Percentiles rank a stretch among this genome's conserved stretches.
Evolutionary conservation across 2,888 invertebrate genomes (phyloP).

Genomic region (Pyrrhosoma nymphula): DNA sequence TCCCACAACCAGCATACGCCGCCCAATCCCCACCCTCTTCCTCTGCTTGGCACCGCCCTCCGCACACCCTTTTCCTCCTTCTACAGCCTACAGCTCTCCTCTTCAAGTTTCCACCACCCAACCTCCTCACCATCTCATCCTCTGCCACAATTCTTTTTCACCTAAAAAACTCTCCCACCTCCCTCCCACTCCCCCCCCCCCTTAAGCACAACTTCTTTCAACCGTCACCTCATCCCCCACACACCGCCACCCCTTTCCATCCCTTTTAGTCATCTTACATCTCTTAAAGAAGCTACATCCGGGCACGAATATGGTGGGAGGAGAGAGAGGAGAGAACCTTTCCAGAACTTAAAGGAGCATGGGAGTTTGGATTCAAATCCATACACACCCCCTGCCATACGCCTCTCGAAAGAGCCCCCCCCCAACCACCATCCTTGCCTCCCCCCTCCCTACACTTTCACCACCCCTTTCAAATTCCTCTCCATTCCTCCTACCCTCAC

Average conservation of each 20-base stretch:
- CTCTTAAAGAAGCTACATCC: conserved; percentile 5
- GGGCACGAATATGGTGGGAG: neutral
- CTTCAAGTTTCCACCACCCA: neutral
- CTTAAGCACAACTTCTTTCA: neutral
- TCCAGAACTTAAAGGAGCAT: neutral
- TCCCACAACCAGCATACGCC: neutral
- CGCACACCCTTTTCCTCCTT: neutral
- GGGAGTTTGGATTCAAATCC: conserved; percentile 28
- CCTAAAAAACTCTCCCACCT: neutral
- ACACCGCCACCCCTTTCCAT: neutral
- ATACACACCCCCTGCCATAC: neutral
- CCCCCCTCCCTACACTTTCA: neutral
- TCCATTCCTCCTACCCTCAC: neutral
- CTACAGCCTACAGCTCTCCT: neutral
- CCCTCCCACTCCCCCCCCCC: neutral
- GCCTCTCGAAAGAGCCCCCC: too few species aligned
- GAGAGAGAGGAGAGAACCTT: neutral
- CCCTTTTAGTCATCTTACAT: neutral
- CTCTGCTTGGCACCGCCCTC: neutral
- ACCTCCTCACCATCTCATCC: neutral
- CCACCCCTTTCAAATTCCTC: too few species aligned
- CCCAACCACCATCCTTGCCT: too few species aligned
- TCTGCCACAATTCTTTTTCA: neutral
- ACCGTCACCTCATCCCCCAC: neutral
- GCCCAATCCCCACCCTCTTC: neutral